Evolutionary conservation across 1,140 invertebrate species (phyloP), one percentile per base, ranked within the genome.

Genomic region (Diorhabda elongata): DNA sequence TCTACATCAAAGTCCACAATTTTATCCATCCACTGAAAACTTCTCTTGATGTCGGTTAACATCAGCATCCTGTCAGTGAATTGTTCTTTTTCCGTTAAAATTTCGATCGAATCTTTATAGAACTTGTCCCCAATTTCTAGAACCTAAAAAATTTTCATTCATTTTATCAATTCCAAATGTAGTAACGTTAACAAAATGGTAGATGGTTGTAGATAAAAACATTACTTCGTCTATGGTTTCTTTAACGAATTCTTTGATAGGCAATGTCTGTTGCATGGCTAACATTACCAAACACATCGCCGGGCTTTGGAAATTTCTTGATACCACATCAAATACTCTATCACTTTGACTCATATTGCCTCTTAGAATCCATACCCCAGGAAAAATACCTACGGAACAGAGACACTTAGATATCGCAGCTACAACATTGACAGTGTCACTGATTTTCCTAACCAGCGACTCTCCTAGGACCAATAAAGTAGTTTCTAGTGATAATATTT

Each of bases 271-370:
- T 61, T 61, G 47, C 56, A 73, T 76, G 0, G 81, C 78, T 71
- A 85, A 77, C 0, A 84, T 81, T 2, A 85, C 81, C 3, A 82
- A 80, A 2, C 82, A 80, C 2, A 76, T 81, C 0, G 85, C 83
- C 3, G 84, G 84, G 60, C 83, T 83, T 71, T 86, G 85, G 8
- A 79, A 81, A 42, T 82, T 82, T 56, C 85, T 77, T 26, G 81
- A 81, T 44, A 83, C 80, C 47, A 79, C 78, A 0, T 81, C 79
- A 73, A 84, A 86, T 52, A 79, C 74, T 3, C 72, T 76, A 70
- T 84, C 82, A 0, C 75, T 81, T 67, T 86, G 84, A 71, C 82
- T 82, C 69, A 85, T 82, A 7, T 74, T 79, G 4, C 84, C 85
- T 44, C 82, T 77, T 0, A 85, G 67, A 11, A 85, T 81, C 85